These are phyloP conservation scores for Eptatretus burgeri DNA, from an alignment of 2,113 vertebrate genomes.

Conservation along the genomic window DNA sequence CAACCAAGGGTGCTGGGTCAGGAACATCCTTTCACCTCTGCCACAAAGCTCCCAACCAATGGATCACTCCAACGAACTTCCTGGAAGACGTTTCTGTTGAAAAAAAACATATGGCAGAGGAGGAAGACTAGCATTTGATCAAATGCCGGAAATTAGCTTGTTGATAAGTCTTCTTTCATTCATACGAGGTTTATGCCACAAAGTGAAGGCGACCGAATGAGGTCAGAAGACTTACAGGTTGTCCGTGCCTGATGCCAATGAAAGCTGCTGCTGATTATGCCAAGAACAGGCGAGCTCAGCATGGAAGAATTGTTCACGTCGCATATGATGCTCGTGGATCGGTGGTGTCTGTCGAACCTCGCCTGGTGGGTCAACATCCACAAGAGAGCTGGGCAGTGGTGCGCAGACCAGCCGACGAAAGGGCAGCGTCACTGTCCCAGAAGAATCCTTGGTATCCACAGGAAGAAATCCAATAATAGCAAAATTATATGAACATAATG, in stretches of 20 bases:
- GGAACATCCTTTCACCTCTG: slow-evolving; percentile 32
- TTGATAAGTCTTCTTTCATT: too few species aligned
- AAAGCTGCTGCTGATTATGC: not conserved
- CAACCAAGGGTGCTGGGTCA: too few species aligned
- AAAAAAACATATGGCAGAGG: slow-evolving; percentile 11
- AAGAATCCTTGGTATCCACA: slow-evolving; percentile 32
- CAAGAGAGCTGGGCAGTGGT: slow-evolving; percentile 69
- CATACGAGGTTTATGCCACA: too few species aligned
- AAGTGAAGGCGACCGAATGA: too few species aligned
- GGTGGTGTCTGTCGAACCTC: slow-evolving; percentile 93
- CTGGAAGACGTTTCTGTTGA: slow-evolving; percentile 61
- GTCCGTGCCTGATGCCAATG: not conserved
- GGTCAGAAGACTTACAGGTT: not conserved
- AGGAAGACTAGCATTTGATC: not conserved
- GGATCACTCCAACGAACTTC: slow-evolving; percentile 66
- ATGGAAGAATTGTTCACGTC: slow-evolving; percentile 64
- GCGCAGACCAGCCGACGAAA: slow-evolving; percentile 89
- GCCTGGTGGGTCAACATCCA: slow-evolving; percentile 74
- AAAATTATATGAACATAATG: too few species aligned
- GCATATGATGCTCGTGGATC: slow-evolving; percentile 74
- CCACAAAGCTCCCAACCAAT: slow-evolving; percentile 61
- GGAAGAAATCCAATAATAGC: too few species aligned
- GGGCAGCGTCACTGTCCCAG: slow-evolving; percentile 70
- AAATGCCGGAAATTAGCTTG: too few species aligned
- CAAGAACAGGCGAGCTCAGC: slow-evolving; percentile 18